Conservation (phyloP, 1,140 invertebrate species). For the Leptinotarsa texana region DNA sequence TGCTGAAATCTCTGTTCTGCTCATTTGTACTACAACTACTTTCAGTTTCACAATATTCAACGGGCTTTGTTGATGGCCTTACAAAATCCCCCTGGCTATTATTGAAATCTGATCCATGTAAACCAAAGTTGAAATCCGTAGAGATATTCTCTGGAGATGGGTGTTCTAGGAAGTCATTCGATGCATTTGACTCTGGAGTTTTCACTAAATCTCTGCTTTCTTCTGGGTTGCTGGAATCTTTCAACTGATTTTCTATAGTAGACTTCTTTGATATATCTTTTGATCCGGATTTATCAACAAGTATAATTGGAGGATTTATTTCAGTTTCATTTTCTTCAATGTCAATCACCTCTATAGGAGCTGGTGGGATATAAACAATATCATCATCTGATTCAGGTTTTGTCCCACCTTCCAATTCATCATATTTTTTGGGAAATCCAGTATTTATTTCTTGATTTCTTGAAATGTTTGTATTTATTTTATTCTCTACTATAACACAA, state of each 20-base stretch:
- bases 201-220: slow-evolving; percentile 12
- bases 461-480: slow-evolving; percentile 8
- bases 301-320: not conserved
- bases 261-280: too few species aligned
- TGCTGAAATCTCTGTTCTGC: slow-evolving; percentile 29
- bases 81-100: slow-evolving; percentile 34
- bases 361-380: slow-evolving; percentile 42
- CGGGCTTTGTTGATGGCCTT: slow-evolving; percentile 31
- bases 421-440: slow-evolving; percentile 19
- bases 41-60: slow-evolving; percentile 46
- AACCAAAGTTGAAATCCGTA: slow-evolving; percentile 44
- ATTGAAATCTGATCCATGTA: slow-evolving; percentile 46
- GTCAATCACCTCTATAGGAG: slow-evolving; percentile 39
- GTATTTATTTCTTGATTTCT: slow-evolving; percentile 10
- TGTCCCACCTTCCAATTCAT: slow-evolving; percentile 5
- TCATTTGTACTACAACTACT: slow-evolving; percentile 48
- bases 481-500: slow-evolving; percentile 12
- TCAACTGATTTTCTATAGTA: not conserved
- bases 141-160: slow-evolving; percentile 26
- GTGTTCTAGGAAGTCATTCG: slow-evolving; percentile 45
- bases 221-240: not conserved
- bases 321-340: slow-evolving; percentile 31
- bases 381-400: slow-evolving; percentile 38
- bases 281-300: not conserved
- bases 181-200: slow-evolving; percentile 36